Evolutionary conservation across 2,888 invertebrate species (phyloP).

Genomic region (Cataglyphis albicans): DNA sequence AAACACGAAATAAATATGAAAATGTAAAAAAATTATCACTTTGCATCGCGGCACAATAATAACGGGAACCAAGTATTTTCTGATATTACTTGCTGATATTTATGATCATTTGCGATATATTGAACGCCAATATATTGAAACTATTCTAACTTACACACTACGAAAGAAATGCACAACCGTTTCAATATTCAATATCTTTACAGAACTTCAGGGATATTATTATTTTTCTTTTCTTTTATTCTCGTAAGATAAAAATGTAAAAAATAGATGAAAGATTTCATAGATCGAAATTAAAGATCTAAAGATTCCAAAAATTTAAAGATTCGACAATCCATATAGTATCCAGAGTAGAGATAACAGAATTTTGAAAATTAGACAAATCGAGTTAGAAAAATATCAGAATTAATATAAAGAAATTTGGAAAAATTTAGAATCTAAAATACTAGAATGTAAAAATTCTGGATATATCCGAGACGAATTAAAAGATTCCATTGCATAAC

Average conservation of each 20-base stretch:
- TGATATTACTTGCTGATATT: constrained; percentile 7
- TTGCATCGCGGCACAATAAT: constrained; percentile 16
- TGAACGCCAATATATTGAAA: not conserved
- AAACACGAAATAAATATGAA: constrained; percentile 1
- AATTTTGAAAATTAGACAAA: not conserved
- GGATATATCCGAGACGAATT: not conserved
- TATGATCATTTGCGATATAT: not conserved
- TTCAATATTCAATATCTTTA: not conserved
- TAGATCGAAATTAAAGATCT: not conserved
- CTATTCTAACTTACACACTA: constrained; percentile 14
- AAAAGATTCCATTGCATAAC: not conserved
- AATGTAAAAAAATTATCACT: constrained; percentile 10
- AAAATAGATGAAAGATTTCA: not conserved
- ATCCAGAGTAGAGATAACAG: not conserved
- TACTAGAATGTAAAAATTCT: not conserved
- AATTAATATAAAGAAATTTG: not conserved
- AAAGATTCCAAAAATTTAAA: not conserved
- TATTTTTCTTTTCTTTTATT: not conserved
- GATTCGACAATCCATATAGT: not conserved
- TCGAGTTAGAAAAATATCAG: not conserved
- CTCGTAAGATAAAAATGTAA: not conserved
- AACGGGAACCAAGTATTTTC: constrained; percentile 28
- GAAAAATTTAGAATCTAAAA: not conserved
- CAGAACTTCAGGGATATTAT: not conserved
- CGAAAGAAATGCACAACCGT: not conserved